Percentiles rank a stretch among this genome's conserved stretches.
These are phyloP conservation scores for Umimayanthus chanpuru DNA, from an alignment of 92 coral and sea anemone species.

Conservation along the genomic window DNA sequence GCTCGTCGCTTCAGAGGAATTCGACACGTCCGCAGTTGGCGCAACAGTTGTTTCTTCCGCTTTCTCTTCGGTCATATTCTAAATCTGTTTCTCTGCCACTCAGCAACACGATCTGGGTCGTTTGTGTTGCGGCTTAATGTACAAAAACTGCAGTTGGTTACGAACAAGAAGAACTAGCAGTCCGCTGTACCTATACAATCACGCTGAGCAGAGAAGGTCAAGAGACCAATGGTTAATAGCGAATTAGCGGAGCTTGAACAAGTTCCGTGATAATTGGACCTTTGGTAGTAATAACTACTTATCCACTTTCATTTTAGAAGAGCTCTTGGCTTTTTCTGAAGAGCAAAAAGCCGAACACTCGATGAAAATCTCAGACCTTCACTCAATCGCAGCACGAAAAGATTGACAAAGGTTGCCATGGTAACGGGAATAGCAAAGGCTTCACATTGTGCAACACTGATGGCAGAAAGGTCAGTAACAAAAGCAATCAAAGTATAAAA, in stretches of 20 bases:
- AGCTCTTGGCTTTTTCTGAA: neutral
- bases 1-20: conserved; percentile 8
- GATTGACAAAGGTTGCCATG: conserved; percentile 2
- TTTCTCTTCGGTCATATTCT: conserved; percentile 15
- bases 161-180: neutral
- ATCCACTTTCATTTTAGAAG: neutral
- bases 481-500: neutral
- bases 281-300: neutral
- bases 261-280: neutral
- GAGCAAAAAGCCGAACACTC: neutral
- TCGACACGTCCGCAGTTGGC: conserved; percentile 5
- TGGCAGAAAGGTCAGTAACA: no score
- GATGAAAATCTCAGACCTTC: conserved; percentile 8
- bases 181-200: neutral
- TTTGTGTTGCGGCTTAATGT: neutral
- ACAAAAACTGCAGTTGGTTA: neutral
- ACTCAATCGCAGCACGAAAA: neutral
- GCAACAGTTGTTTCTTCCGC: conserved; percentile 10
- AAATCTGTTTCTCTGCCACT: neutral
- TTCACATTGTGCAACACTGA: neutral
- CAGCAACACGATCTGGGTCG: neutral
- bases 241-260: neutral
- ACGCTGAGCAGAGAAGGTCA: neutral
- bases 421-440: neutral
- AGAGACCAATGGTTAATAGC: neutral